These are phyloP conservation scores for Isurus oxyrinchus DNA, from an alignment of 2,113 vertebrate species.

Conservation along the genomic window DNA sequence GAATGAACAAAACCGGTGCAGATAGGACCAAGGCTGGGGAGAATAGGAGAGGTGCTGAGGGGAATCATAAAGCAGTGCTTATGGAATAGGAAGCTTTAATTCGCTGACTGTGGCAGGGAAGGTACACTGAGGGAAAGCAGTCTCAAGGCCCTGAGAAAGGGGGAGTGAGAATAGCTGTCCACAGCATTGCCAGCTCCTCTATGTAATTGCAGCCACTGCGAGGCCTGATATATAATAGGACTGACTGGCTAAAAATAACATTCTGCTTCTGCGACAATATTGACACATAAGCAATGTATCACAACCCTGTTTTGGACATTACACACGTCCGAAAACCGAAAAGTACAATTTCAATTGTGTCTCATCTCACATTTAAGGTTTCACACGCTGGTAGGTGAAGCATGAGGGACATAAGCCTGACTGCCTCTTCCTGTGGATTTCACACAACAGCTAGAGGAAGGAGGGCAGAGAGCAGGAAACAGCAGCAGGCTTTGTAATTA, in stretches of 20 bases:
- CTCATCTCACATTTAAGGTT: neutral
- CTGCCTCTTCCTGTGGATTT: neutral
- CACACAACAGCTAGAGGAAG: neutral
- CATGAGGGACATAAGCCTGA: neutral
- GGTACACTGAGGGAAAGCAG: neutral
- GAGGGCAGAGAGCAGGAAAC: conserved; percentile 12
- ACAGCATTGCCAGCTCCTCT: neutral
- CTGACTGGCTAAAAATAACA: neutral
- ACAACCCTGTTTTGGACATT: neutral
- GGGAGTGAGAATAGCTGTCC: neutral
- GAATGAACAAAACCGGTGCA: neutral
- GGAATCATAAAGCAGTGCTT: neutral
- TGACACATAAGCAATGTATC: neutral
- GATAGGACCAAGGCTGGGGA: neutral
- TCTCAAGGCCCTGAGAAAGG: neutral
- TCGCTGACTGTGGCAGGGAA: neutral
- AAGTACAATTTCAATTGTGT: neutral
- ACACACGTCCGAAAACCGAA: neutral
- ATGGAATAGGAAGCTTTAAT: neutral
- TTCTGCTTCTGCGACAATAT: neutral
- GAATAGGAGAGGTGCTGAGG: neutral
- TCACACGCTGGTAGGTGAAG: neutral
- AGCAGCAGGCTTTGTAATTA: conserved; percentile 34
- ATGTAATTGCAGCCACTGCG: neutral
- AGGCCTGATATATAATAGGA: neutral